Evolutionary conservation across 2,888 invertebrate genomes (phyloP).

Genomic region (Athripsodes cinereus): DNA sequence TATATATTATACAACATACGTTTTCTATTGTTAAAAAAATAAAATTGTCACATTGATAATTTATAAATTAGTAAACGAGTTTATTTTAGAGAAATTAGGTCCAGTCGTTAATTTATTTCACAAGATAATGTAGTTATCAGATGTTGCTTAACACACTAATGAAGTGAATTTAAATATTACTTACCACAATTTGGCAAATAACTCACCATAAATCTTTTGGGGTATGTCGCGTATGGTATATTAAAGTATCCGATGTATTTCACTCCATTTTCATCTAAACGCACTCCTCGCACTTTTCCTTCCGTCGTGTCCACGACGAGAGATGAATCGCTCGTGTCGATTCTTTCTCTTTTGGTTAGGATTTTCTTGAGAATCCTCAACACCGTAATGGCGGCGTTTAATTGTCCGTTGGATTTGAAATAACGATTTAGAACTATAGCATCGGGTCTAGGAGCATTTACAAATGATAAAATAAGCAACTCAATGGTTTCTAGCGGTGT

Average conservation of each 20-base stretch:
- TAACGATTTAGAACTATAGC: neutral
- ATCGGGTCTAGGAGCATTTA: neutral
- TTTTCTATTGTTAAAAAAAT: too few relatives aligned
- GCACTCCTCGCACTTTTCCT: constrained; percentile 2
- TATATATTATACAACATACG: too few relatives aligned
- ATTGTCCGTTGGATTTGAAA: neutral
- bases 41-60: too few relatives aligned
- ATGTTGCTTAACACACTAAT: too few relatives aligned
- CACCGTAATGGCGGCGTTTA: neutral
- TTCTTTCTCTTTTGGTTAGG: neutral
- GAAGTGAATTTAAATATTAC: too few relatives aligned
- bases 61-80: too few relatives aligned
- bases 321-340: neutral
- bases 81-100: too few relatives aligned
- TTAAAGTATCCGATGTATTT: neutral
- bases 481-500: neutral
- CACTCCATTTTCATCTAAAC: neutral
- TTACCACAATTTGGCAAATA: too few relatives aligned
- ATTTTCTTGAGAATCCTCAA: neutral
- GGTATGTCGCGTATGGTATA: constrained; percentile 7
- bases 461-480: neutral
- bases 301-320: neutral
- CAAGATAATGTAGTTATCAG: too few relatives aligned
- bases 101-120: too few relatives aligned
- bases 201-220: constrained; percentile 10